Base-by-base conservation (phyloP, 2,113 vertebrate species). In the Ancistrus triradiatus region DNA sequence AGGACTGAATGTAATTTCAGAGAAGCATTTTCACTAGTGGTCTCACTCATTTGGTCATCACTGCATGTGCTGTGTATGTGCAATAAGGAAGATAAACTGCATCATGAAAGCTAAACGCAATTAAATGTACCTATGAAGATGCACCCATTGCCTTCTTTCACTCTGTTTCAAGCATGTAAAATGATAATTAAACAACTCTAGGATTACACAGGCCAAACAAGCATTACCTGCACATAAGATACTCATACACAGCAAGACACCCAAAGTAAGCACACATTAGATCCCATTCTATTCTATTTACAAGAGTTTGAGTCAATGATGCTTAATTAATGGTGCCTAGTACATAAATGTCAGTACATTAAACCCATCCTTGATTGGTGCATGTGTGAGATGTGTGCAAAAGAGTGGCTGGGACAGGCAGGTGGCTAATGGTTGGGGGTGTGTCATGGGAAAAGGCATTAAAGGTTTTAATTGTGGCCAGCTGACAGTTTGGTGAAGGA, bases 401-500 rank as follows among this genome's bases (percentile, higher is more conserved):
- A 28, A 5, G 15, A n/a, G 42, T 18, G 57, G 38, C 22, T 35
- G 51, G 37, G 31, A 49, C 25, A 9, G n/a, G 24, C 46, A 68
- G 37, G 38, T 48, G 56, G 35, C 44, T 60, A 33, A 28, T 44
- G 59, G 57, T 58, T n/a, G 72, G 10, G 22, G 51, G 66, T 44
- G 60, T 64, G 70, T 73, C 42, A 56, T 69, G 67, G 40, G 59
- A 70, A 64, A 56, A 33, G 8, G 28, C 55, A 52, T 38, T 18
- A n/a, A 33, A 48, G 67, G 21, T 53, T 84, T 80, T 83, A 84
- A 80, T 80, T 80, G 83, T 68, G 80, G 74, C 66, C 71, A 85
- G 80, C 73, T 85, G 83, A 86, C 84, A 85, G 81, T 79, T 85
- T 85, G 71, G 84, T 57, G 75, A 68, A 77, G 10, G 50, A 57